Evolutionary conservation across 2,888 invertebrate genomes (phyloP).

Genomic region (Congeria kusceri): DNA sequence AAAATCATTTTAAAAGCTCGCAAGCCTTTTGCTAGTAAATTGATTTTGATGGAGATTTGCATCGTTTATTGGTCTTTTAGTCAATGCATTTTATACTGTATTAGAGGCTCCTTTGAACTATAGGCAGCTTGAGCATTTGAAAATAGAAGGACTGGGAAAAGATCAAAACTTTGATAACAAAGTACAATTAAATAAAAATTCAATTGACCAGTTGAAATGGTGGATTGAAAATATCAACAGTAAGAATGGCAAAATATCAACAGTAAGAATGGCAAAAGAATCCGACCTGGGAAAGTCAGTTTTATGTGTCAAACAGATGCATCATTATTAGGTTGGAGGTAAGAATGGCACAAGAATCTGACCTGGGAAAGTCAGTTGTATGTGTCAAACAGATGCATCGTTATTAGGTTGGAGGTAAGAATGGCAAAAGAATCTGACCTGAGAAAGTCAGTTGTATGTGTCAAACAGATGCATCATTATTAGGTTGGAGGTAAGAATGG

Average conservation of each 20-base stretch:
- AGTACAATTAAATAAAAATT: no score
- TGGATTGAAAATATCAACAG: no score
- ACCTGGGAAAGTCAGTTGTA: neutral
- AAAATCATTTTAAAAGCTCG: neutral
- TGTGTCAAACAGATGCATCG: slow-evolving; percentile 1
- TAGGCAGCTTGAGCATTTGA: neutral
- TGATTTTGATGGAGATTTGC: neutral
- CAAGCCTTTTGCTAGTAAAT: no score
- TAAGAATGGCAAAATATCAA: slow-evolving; percentile 5
- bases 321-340: slow-evolving; percentile 3
- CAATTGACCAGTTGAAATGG: no score
- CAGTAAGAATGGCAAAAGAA: slow-evolving; percentile 1
- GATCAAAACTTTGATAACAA: no score
- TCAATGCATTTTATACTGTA: slow-evolving; percentile 13
- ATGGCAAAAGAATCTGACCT: slow-evolving; percentile 2
- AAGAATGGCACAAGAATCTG: slow-evolving; percentile 2
- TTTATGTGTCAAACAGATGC: slow-evolving; percentile 2
- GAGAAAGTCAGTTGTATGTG: neutral
- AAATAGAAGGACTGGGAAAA: no score
- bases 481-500: slow-evolving; percentile 8
- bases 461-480: slow-evolving; percentile 1
- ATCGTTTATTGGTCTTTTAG: slow-evolving; percentile 13
- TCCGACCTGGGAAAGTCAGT: neutral
- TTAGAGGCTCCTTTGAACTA: slow-evolving; percentile 13
- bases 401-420: neutral